Conservation (phyloP, 2,888 invertebrate species). For the Fragum sueziense region DNA sequence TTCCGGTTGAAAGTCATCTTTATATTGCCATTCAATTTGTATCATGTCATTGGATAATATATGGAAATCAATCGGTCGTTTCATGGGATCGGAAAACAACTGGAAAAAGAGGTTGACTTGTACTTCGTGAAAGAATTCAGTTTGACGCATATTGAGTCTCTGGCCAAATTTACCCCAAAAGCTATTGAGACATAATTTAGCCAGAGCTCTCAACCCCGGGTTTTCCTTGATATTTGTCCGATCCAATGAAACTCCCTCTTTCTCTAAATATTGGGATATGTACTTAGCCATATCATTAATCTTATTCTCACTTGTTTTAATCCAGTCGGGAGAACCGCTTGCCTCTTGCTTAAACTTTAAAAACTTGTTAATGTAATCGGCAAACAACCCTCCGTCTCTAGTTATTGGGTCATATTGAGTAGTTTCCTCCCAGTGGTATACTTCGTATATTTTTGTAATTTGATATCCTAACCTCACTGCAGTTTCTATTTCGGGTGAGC, state of each 20-base stretch:
- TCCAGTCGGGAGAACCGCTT: constrained; percentile 64
- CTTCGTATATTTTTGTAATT: constrained; percentile 73
- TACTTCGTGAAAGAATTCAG: constrained; percentile 22
- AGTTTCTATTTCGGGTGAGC: constrained; percentile 76
- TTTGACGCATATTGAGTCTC: constrained; percentile 25
- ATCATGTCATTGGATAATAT: constrained; percentile 23
- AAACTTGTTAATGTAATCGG: constrained; percentile 74
- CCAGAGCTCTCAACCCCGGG: constrained; percentile 48
- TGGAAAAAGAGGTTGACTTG: constrained; percentile 36
- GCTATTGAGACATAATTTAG: constrained; percentile 50
- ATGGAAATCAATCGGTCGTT: constrained; percentile 28
- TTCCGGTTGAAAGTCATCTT: constrained; percentile 29
- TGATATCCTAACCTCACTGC: constrained; percentile 76
- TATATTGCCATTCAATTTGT: constrained; percentile 25
- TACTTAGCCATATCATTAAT: constrained; percentile 58
- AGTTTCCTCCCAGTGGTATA: constrained; percentile 70
- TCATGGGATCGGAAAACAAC: constrained; percentile 24
- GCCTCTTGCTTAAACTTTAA: constrained; percentile 69
- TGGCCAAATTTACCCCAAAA: constrained; percentile 63
- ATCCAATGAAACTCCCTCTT: constrained; percentile 56
- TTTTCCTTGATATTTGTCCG: constrained; percentile 41
- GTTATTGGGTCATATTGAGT: constrained; percentile 53
- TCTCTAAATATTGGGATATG: constrained; percentile 53
- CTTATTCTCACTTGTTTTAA: constrained; percentile 53
- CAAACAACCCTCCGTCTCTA: constrained; percentile 68